Evolutionary conservation across 2,888 invertebrate genomes (phyloP).

Genomic region (Dioctria rufipes): DNA sequence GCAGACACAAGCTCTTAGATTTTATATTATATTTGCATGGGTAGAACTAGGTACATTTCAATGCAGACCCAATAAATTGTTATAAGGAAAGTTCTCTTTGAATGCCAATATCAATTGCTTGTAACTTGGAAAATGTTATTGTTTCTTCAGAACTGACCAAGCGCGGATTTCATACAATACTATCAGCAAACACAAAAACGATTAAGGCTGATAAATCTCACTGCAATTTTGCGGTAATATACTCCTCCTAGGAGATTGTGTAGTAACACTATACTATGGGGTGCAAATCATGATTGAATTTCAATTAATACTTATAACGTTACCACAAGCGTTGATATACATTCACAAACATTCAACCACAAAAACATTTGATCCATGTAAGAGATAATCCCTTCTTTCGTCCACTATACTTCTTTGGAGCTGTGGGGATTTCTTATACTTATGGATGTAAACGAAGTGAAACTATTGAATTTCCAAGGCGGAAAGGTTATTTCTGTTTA

Average conservation of each 20-base stretch:
- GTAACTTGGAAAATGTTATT: not conserved
- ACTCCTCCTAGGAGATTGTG: not conserved
- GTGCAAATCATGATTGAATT: conserved; percentile 33
- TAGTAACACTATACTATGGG: not conserved
- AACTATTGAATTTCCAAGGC: not conserved
- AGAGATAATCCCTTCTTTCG: not conserved
- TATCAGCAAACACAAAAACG: not conserved
- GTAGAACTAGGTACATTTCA: not conserved
- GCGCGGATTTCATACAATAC: conserved; percentile 19
- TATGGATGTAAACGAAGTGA: not conserved
- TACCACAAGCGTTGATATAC: conserved; percentile 1
- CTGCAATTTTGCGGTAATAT: too few relatives aligned
- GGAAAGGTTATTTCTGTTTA: conserved; percentile 41
- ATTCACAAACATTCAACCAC: not conserved
- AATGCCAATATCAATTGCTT: conserved; percentile 17
- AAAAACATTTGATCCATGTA: conserved; percentile 28
- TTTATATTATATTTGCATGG: not conserved
- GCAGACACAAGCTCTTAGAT: conserved; percentile 6
- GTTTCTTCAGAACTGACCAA: not conserved
- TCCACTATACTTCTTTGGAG: not conserved
- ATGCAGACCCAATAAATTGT: too few relatives aligned
- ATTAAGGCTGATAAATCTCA: not conserved
- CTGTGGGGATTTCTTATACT: conserved; percentile 9
- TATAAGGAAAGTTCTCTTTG: too few relatives aligned
- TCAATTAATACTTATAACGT: conserved; percentile 33